phyloP scores from a whole-genome alignment of 2,888 invertebrate species.

The Plusia festucae region DNA sequence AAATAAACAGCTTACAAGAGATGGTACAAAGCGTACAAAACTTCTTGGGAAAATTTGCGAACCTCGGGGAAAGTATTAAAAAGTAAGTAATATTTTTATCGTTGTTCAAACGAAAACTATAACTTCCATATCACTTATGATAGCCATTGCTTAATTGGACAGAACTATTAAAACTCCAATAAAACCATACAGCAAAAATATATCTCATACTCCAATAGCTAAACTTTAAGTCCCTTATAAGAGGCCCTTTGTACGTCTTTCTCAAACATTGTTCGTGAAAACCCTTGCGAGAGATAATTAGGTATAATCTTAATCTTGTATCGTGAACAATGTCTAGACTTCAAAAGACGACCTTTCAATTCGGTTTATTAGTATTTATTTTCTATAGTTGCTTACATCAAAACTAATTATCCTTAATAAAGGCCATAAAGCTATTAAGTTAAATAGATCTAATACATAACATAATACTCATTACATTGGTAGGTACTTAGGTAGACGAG shows the following conservation, averaged over 20 bases:
- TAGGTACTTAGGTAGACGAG: too few species aligned
- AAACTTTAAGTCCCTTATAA: too few species aligned
- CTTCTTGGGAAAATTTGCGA: constrained; percentile 96
- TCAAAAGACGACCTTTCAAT: not conserved
- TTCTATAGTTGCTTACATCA: not conserved
- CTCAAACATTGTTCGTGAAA: not conserved
- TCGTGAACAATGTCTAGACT: constrained; percentile 4
- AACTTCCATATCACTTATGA: too few species aligned
- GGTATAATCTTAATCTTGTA: constrained; percentile 3
- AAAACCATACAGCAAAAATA: not conserved
- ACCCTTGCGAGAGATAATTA: not conserved
- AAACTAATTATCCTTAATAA: not conserved
- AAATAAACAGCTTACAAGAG: constrained; percentile 97
- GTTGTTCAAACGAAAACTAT: too few species aligned
- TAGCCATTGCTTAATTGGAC: too few species aligned
- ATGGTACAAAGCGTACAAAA: constrained; percentile 98
- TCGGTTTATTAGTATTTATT: not conserved
- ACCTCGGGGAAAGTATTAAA: constrained; percentile 96
- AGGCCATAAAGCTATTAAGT: not conserved
- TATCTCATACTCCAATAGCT: not conserved
- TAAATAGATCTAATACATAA: too few species aligned
- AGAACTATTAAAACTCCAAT: not conserved
- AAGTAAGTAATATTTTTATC: constrained; percentile 93
- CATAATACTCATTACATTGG: too few species aligned
- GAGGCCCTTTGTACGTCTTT: not conserved